Percentiles rank a stretch among this genome's conserved stretches.
These are phyloP conservation scores for Sebastes hubbsi DNA, from an alignment of 2,797 vertebrate genomes.

Conservation along the genomic window DNA sequence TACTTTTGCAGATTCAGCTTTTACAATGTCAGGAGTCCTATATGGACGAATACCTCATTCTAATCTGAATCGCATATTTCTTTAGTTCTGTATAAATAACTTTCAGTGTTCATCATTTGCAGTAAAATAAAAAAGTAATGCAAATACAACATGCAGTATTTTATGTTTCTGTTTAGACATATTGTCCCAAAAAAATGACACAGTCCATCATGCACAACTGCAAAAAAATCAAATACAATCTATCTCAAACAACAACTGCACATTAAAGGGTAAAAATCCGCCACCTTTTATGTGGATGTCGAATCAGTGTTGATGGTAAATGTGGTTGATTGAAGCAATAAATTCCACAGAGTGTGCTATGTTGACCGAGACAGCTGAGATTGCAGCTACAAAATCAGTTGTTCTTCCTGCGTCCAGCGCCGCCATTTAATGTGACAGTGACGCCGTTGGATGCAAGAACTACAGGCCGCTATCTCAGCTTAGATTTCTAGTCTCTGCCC, in stretches of 20 bases:
- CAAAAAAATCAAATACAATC: constrained; percentile 10
- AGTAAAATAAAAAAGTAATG: background rate
- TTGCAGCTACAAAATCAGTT: background rate
- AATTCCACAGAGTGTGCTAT: background rate
- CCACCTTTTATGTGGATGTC: no score
- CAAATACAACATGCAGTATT: background rate
- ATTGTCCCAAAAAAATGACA: background rate
- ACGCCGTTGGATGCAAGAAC: background rate
- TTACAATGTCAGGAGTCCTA: background rate
- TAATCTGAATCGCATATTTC: background rate
- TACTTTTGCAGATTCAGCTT: constrained; percentile 3
- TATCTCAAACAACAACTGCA: constrained; percentile 33
- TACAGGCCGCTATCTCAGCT: background rate
- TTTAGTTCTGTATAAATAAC: background rate
- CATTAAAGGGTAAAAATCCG: constrained; percentile 4
- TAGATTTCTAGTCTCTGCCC: background rate
- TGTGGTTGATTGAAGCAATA: background rate
- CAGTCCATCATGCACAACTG: background rate
- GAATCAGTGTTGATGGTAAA: no score
- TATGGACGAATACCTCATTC: background rate
- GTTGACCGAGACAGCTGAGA: background rate
- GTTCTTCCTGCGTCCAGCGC: background rate
- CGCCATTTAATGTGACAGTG: background rate
- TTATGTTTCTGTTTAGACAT: background rate
- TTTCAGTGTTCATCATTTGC: background rate